Evolutionary conservation across 1,140 invertebrate species (phyloP).

Genomic region (Zaprionus camerounensis): DNA sequence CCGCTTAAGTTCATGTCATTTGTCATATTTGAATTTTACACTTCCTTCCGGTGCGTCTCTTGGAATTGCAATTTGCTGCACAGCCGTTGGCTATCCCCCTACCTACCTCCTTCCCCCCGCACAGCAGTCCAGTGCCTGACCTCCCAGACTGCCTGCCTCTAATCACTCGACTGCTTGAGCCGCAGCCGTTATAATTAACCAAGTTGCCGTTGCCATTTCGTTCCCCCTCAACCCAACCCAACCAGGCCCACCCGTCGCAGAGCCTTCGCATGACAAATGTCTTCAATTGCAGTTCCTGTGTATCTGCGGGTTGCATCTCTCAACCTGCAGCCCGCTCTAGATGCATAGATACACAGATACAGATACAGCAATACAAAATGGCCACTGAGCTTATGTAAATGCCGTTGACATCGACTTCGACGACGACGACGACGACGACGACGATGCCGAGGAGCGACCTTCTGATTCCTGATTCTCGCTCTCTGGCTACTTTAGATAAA

Average conservation of each 20-base stretch:
- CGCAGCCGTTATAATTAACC: constrained; percentile 77
- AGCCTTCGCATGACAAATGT: constrained; percentile 70
- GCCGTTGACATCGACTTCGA: constrained; percentile 33
- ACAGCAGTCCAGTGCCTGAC: not conserved
- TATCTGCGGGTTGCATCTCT: constrained; percentile 70
- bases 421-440: constrained; percentile 17
- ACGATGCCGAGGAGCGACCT: constrained; percentile 36
- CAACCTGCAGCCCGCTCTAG: constrained; percentile 22
- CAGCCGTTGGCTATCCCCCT: constrained; percentile 20
- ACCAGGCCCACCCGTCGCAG: constrained; percentile 14
- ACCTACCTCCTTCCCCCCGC: not conserved
- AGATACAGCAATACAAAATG: constrained; percentile 57
- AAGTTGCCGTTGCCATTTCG: constrained; percentile 57
- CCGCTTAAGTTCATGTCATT: constrained; percentile 82
- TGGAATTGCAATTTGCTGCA: constrained; percentile 73
- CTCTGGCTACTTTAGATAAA: constrained; percentile 72
- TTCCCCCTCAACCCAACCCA: not conserved
- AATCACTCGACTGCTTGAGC: constrained; percentile 60
- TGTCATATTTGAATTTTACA: constrained; percentile 83
- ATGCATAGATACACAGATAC: constrained; percentile 40
- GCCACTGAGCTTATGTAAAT: constrained; percentile 75
- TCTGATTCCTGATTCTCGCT: constrained; percentile 49
- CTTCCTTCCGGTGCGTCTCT: constrained; percentile 78
- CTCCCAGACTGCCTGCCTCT: constrained; percentile 18
- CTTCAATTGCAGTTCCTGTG: constrained; percentile 79